Base-by-base conservation (phyloP, 2,888 invertebrate genomes). In the Acrobasis suavella region DNA sequence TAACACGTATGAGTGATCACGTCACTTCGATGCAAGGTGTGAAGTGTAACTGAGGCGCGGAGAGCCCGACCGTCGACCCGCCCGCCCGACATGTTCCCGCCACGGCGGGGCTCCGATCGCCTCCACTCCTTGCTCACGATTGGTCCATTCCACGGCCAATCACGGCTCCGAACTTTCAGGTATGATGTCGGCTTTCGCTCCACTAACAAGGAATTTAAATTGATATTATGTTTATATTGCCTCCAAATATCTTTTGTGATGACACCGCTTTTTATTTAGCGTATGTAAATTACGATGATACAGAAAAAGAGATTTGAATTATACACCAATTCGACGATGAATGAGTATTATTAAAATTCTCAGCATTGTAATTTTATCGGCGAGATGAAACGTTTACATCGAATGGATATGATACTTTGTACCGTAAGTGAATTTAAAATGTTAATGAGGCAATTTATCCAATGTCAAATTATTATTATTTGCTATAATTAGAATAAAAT, bases 191-290 rank as follows among this genome's bases (percentile, higher is more conserved):
- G 91, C 91, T 91, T 91, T 91, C 89, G 90, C 86, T 89, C 83
- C 89, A 91, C 92, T 92, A 92, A 92, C 92, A 89, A 92, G 92
- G 90, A 92, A 92, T 92, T 92, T 91, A 91, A 91, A 91, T 92
- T 92, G 92, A 91, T 92, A 91, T 91, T 91, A 91, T 92, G 91
- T 91, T 92, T 91, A 92, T 91, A 92, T 91, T 92, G 91, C 90
- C 87, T 90, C 91, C 91, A 91, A 91, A 92, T 89, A 89, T 91
- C 87, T 91, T 92, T 91, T 92, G 92, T 92, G 91, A 92, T 91
- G 91, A 91, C 91, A 92, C 92, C 91, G 91, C 92, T 90, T 91
- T 91, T 91, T 91, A 92, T 91, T 92, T 89, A 90, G 87, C 89
- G 84, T 91, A 91, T 91, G 91, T 91, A 91, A 91, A 91, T 91